Evolutionary conservation across 2,113 vertebrate species (phyloP).

Genomic region (Deroptyus accipitrinus): DNA sequence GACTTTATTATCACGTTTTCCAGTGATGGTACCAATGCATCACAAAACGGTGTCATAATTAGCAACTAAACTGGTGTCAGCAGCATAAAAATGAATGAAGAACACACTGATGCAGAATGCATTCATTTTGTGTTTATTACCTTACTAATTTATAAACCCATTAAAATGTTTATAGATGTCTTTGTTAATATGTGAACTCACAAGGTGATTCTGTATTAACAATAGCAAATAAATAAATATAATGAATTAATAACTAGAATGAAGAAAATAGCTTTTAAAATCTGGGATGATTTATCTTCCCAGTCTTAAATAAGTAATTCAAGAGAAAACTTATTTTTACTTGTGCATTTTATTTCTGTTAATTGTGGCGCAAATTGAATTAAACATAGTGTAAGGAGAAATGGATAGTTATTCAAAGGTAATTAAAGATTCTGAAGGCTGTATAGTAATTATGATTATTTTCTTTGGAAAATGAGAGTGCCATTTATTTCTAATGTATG

Average conservation of each 20-base stretch:
- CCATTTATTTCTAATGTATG: slow-evolving; percentile 58
- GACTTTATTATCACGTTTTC: background rate
- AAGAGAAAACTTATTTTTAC: background rate
- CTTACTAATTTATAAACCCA: background rate
- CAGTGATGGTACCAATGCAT: background rate
- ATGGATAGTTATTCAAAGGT: slow-evolving; percentile 57
- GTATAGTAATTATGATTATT: slow-evolving; percentile 64
- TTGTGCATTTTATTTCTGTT: slow-evolving; percentile 25
- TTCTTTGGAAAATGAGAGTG: slow-evolving; percentile 48
- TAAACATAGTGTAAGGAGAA: slow-evolving; percentile 5
- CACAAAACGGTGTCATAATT: background rate
- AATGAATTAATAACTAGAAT: background rate
- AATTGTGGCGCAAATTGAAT: slow-evolving; percentile 44
- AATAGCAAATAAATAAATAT: background rate
- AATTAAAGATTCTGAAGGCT: slow-evolving; percentile 58
- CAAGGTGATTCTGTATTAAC: background rate
- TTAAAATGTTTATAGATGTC: background rate
- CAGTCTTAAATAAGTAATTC: slow-evolving; percentile 21
- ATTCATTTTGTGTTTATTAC: slow-evolving; percentile 4
- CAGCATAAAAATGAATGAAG: background rate
- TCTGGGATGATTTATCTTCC: background rate
- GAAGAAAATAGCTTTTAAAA: slow-evolving; percentile 9
- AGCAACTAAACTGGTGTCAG: background rate
- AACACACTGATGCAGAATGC: background rate
- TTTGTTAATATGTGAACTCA: background rate